A percentile compares a stretch with the other conserved stretches of the same genome.
These are phyloP conservation scores for Bhutanitis thaidina DNA, from an alignment of 2,888 invertebrate genomes.

Conservation along the genomic window DNA sequence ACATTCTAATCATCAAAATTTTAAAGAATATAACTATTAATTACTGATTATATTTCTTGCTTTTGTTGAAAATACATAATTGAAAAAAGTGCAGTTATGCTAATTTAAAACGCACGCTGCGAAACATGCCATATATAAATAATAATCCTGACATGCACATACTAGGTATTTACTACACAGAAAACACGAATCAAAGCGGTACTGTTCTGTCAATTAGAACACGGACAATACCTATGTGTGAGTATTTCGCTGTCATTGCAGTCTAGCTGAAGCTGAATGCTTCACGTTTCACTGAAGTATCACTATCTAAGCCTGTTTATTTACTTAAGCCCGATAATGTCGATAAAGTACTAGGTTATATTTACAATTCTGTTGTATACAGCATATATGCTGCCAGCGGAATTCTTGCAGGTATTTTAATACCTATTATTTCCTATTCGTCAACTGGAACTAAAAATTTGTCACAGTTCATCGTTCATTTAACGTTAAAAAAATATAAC, in stretches of 20 bases:
- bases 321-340: slow-evolving; percentile 16
- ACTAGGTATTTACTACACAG: neutral
- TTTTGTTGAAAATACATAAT: too few species aligned
- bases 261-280: slow-evolving; percentile 1
- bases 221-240: neutral
- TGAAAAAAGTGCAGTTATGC: too few species aligned
- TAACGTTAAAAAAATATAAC: too few species aligned
- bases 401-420: too few species aligned
- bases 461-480: too few species aligned
- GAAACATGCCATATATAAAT: slow-evolving; percentile 5
- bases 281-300: slow-evolving; percentile 17
- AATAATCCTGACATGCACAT: neutral
- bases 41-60: too few species aligned
- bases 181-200: slow-evolving; percentile 6
- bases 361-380: neutral
- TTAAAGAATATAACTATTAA: too few species aligned
- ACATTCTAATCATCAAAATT: too few species aligned
- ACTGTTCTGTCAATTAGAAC: slow-evolving; percentile 3
- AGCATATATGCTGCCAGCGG: too few species aligned
- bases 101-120: too few species aligned
- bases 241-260: slow-evolving; percentile 16
- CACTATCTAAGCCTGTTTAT: slow-evolving; percentile 9
- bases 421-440: too few species aligned
- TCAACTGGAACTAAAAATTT: too few species aligned
- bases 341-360: slow-evolving; percentile 11